Base-by-base conservation (phyloP, 2,888 invertebrate species). In the Boloria selene region DNA sequence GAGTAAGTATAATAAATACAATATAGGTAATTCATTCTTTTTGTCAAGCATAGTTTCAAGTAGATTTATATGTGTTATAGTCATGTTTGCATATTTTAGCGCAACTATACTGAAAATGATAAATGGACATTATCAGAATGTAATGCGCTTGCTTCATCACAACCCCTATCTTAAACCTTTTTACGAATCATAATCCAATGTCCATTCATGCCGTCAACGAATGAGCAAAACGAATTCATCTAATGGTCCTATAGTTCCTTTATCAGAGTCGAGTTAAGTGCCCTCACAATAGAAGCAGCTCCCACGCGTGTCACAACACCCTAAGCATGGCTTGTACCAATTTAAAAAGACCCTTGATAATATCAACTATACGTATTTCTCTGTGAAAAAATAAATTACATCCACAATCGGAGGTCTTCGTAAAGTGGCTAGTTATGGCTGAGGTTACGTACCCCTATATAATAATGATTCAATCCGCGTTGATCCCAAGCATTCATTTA, bases 261-360 rank as follows among this genome's bases (percentile, higher is more conserved):
- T 90, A 90, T 90, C 88, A 84, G 76, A 70, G 75, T 75, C 74
- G 83, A 90, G 90, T 90, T 90, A 91, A 91, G 90, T 90, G 89
- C 85, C 83, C 78, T 71, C 79, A 91, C 90, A 90, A 91, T 90
- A 80, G 84, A 84, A 77, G 80, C 84, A 74, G 87, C 90, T 90
- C 91, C 92, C 92, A 91, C 92, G 90, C 89, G 78, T 87, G 90
- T 90, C 90, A 90, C 84, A 89, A 90, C 89, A 91, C 89, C 89
- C 91, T 78, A 83, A 84, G 83, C 77, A 77, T 64, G 59, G 61
- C 56, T 60, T 51, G 68, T 68, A 71, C 88, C 82, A 83, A 62
- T 71, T 13, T 76, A 75, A 5, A 49, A 49, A 42, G 60, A 59
- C 52, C 65, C 16, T 38, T 53, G 18, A 17, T n/a, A 22, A 47